These are phyloP conservation scores for Tragelaphus imberbis DNA, from an alignment of 2,113 vertebrate species.

Conservation along the genomic window DNA sequence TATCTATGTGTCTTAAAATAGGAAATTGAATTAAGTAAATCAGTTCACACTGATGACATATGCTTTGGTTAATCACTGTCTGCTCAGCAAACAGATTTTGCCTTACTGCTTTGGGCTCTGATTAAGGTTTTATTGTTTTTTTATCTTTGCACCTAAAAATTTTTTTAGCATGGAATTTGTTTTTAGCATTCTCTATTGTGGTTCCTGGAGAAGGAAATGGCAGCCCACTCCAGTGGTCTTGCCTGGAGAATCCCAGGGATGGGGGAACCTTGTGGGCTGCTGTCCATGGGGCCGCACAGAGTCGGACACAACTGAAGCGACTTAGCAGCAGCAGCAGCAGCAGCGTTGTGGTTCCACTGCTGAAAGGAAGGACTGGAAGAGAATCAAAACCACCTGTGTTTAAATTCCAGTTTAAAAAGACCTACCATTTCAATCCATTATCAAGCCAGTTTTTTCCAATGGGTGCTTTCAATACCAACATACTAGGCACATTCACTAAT, in stretches of 20 bases:
- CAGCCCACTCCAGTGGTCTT: no score
- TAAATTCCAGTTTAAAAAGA: neutral
- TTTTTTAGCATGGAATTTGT: neutral
- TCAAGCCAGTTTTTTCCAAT: neutral
- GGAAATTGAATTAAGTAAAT: neutral
- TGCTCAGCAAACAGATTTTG: neutral
- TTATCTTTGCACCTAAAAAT: neutral
- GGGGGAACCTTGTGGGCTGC: no score
- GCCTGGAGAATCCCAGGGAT: no score
- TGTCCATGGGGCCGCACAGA: fast-evolving
- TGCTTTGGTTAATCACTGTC: neutral
- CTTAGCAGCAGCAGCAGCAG: no score
- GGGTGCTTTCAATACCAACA: neutral
- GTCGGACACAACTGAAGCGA: fast-evolving
- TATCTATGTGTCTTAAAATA: slow-evolving; percentile 16
- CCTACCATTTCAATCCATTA: neutral
- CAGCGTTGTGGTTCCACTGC: neutral
- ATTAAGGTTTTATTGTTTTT: slow-evolving; percentile 11
- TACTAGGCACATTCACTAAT: neutral
- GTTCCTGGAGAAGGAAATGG: neutral
- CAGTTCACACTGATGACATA: neutral
- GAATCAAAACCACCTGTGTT: neutral
- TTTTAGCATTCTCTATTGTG: neutral
- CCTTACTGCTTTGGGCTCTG: neutral
- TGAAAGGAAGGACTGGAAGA: neutral